Evolutionary conservation across 2,113 vertebrate species (phyloP), one percentile per base, ranked within the genome.

Genomic region (Grammomys surdaster): DNA sequence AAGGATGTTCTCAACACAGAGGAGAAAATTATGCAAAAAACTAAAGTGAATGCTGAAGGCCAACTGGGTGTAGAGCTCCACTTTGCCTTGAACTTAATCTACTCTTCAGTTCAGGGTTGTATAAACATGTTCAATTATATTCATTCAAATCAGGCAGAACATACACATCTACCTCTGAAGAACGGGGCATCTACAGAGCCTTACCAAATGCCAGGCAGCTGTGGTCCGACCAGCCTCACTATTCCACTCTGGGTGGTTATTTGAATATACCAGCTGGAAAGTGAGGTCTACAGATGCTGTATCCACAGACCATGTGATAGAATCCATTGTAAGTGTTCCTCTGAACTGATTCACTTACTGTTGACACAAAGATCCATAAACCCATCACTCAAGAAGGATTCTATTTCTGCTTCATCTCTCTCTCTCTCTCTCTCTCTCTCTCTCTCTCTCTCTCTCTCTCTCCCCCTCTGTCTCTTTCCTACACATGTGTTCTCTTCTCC

Each of bases 81-180:
- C 33, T 75, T 84, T 46, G 36, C 54, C 75, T 95, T 88, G 78
- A 93, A 75, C 7, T 87, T 76, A 26, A 7, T 78, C 28, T 13
- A 48, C 22, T 31, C 63, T 94, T 89, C 87, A 60, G 7, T 72
- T 96, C 54, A 76, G 31, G 20, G 63, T 54, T 58, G n/a, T 46
- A 16, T 28, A 22, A 87, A 69, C 92, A 63, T 43, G 12, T 56
- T 75, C 73, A 36, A 28, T 28, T 43, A 80, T 0, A 70, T 26
- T 94, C 78, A 86, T n/a, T 91, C n/a, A 92, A 85, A 91, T 88
- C 31, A 85, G 20, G 26, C 3, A 84, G 28, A 96, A 89, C 91
- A 91, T 78, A 88, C 87, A 89, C 28, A 80, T 24, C 70, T 69
- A 26, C 54, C 70, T 93, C n/a, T 67, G 46, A 51, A 54, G 90